Evolutionary conservation across 1,140 invertebrate genomes (phyloP).

Genomic region (Plodia interpunctella): DNA sequence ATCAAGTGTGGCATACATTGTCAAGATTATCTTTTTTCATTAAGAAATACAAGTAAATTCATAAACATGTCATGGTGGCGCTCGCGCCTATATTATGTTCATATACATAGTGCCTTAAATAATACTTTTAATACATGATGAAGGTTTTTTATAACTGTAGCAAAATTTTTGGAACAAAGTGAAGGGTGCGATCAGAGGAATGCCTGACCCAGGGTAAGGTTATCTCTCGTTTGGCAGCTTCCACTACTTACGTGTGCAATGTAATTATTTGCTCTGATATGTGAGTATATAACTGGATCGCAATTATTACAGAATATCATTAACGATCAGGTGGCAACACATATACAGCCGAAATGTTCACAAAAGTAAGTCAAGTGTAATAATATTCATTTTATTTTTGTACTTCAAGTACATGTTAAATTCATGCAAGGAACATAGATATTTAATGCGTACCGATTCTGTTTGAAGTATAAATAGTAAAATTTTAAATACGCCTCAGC

Average conservation of each 20-base stretch:
- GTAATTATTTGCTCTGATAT: slow-evolving; percentile 9
- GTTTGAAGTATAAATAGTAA: too few relatives aligned
- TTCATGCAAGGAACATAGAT: too few relatives aligned
- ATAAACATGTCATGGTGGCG: too few relatives aligned
- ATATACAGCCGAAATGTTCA: slow-evolving; percentile 28
- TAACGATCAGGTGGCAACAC: slow-evolving; percentile 12
- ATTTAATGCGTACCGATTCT: too few relatives aligned
- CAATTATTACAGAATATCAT: slow-evolving; percentile 14
- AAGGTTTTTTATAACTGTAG: neutral
- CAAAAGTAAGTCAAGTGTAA: slow-evolving; percentile 27
- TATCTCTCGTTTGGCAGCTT: slow-evolving; percentile 8
- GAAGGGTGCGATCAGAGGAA: slow-evolving; percentile 14
- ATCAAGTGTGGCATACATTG: too few relatives aligned
- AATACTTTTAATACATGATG: too few relatives aligned
- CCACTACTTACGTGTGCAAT: slow-evolving; percentile 11
- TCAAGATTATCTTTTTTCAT: too few relatives aligned
- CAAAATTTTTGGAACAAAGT: slow-evolving; percentile 1
- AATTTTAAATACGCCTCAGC: too few relatives aligned
- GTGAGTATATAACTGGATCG: slow-evolving; percentile 18
- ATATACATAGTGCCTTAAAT: too few relatives aligned
- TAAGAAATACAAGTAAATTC: too few relatives aligned
- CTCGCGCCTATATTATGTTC: too few relatives aligned
- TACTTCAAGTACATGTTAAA: too few relatives aligned
- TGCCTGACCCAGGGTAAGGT: slow-evolving; percentile 4
- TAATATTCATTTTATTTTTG: neutral